Base-by-base conservation (phyloP, 2,888 invertebrate species). In the Euzetes globulus region DNA sequence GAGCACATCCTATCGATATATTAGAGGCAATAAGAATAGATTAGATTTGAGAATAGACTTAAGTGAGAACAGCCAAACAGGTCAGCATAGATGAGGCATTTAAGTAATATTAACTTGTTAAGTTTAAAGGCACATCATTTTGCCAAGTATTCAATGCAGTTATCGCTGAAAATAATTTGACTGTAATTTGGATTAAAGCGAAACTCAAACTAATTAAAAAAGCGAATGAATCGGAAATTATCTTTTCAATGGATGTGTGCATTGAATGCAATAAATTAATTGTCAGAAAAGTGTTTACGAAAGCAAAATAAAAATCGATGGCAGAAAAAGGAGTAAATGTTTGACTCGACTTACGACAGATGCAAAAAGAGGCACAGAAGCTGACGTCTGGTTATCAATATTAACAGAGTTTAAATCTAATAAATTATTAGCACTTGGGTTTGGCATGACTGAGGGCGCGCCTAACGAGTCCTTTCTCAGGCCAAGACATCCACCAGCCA, bases 401-500 rank as follows among this genome's bases (percentile, higher is more conserved):
- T 33, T 68, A 41, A 37, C 37, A 22, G 41, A 22, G 45, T 19
- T 45, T n/a, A 68, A 68, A 29, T 68, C 68, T 19, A 41, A 19
- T 41, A 68, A 68, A 68, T 68, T 68, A 22, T 17, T 68, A 68
- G 37, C 68, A 68, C 37, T 41, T 68, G 41, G 68, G 41, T 68
- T 68, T 33, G 41, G 41, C 37, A 41, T 68, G 9, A 68, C 22
- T 17, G 33, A 17, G 25, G 55, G 47, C 45, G 33, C 63, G 37
- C 73, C 37, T 60, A 60, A 29, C n/a, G 60, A 58, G n/a, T 71
- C 71, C 79, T 79, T 77, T 80, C 81, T 55, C 79, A 77, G 17
- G 80, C 80, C 75, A 81, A 60, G 77, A 73, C 75, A 76, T 72
- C 78, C 78, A 74, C 79, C 78, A 47, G 78, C 75, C 78, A 82